Evolutionary conservation across 2,888 invertebrate genomes (phyloP), one percentile per base, ranked within the genome.

Genomic region (Meliscaeva auricollis): DNA sequence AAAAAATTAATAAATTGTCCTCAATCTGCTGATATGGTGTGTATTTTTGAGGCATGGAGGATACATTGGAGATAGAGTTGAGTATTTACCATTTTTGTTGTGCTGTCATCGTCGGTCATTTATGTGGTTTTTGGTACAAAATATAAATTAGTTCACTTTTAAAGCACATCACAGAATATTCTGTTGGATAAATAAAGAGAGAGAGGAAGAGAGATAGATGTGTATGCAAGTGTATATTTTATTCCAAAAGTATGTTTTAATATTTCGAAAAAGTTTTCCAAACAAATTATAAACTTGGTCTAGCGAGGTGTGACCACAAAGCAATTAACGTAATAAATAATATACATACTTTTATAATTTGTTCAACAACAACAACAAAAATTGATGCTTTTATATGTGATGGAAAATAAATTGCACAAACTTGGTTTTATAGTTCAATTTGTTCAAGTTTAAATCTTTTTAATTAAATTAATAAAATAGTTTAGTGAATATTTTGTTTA

Each of bases 61-160:
- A 5, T 13, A 20, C 2, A 26, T 44, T 13, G 30, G 26, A 3
- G 41, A 44, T 62, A 17, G 2, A 3, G 2, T 30, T 26, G 44
- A 9, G 0, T 38, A 38, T 38, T 30, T 54, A 13, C n/a, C 17
- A 35, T 20, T 1, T 20, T 35, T 11, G 1, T 11, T 6, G 11
- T 41, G 11, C n/a, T 2, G 2, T 17, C 11, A 13, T 13, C 20
- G 1, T 15, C 9, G 41, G 44, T 17, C 26, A 62, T 62, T 44
- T 17, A 26, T 46, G 64, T 17, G 64, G 64, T 64, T 60, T 30
- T 26, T 26, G 9, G 6, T 17, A 30, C 9, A 17, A 62, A 62
- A 62, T 62, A 62, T 46, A 46, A 46, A 64, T 46, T 30, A 64
- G 30, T 41, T 15, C 17, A 15, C 13, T 60, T 60, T 26, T n/a